Conservation (phyloP, 2,888 invertebrate species). For the Volucella zonaria region DNA sequence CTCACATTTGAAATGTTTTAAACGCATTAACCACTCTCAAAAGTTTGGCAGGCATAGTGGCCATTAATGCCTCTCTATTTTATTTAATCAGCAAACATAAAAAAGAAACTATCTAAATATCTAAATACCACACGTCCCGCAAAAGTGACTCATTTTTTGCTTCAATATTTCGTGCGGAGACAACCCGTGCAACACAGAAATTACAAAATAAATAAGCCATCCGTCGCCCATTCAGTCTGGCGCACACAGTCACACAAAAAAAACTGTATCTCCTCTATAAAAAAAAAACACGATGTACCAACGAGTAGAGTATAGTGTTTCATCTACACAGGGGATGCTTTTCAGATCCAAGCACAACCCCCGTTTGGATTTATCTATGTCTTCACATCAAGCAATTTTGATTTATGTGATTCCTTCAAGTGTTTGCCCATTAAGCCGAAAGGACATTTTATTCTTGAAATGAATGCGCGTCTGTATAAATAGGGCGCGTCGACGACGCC, state of each 20-base stretch:
- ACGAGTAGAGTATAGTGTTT: slow-evolving; percentile 5
- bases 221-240: no score
- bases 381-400: slow-evolving; percentile 64
- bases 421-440: slow-evolving; percentile 67
- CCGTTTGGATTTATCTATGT: slow-evolving; percentile 37
- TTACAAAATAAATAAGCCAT: slow-evolving; percentile 14
- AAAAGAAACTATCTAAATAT: background rate
- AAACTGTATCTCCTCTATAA: background rate
- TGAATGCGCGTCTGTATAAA: slow-evolving; percentile 50
- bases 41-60: no score
- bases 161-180: background rate
- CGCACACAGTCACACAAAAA: background rate
- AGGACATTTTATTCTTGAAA: slow-evolving; percentile 49
- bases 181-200: background rate
- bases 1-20: no score
- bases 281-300: background rate
- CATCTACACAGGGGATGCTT: background rate
- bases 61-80: no score
- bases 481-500: slow-evolving; percentile 43
- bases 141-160: slow-evolving; percentile 4
- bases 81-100: no score
- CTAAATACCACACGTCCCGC: background rate
- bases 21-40: no score
- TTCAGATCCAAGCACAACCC: background rate
- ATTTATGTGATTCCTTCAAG: slow-evolving; percentile 68